Conservation (phyloP, 2,797 vertebrate genomes). For the Crenichthys baileyi region DNA sequence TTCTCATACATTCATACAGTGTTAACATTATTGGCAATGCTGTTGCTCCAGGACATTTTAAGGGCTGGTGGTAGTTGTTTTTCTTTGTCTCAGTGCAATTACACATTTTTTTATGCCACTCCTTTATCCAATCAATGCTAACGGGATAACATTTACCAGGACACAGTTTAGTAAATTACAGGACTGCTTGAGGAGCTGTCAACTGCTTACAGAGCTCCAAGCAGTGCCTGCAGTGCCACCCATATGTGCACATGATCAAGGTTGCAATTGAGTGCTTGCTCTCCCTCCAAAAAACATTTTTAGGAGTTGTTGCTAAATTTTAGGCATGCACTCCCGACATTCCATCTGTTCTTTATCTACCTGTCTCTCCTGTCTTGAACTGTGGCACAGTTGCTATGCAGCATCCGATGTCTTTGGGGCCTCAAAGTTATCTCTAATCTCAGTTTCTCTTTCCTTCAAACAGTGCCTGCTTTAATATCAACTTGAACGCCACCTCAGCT, state of each 20-base stretch:
- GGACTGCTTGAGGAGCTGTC: constrained; percentile 45
- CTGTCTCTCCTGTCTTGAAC: constrained; percentile 17
- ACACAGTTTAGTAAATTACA: constrained; percentile 67
- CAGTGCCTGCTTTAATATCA: constrained; percentile 28
- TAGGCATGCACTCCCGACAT: constrained; percentile 4
- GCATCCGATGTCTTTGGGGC: constrained; percentile 35
- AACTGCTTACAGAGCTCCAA: constrained; percentile 12
- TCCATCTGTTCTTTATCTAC: constrained; percentile 24
- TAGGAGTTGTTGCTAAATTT: constrained; percentile 53
- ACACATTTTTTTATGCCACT: constrained; percentile 46
- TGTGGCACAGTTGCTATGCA: constrained; percentile 36
- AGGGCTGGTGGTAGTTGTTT: constrained; percentile 40
- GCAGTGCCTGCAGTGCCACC: neutral
- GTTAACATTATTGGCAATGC: neutral
- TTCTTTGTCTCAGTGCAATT: constrained; percentile 39
- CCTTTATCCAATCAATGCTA: constrained; percentile 57
- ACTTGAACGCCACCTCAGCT: constrained; percentile 36
- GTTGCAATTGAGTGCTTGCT: constrained; percentile 52
- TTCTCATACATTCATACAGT: neutral
- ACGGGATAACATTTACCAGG: constrained; percentile 54
- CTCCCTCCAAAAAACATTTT: constrained; percentile 51
- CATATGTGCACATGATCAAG: constrained; percentile 22
- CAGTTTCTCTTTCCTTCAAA: constrained; percentile 42
- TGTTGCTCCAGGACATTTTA: neutral
- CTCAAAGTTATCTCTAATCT: constrained; percentile 59